Base-by-base conservation (phyloP, 2,113 vertebrate genomes). In the Lophotis ruficrista region DNA sequence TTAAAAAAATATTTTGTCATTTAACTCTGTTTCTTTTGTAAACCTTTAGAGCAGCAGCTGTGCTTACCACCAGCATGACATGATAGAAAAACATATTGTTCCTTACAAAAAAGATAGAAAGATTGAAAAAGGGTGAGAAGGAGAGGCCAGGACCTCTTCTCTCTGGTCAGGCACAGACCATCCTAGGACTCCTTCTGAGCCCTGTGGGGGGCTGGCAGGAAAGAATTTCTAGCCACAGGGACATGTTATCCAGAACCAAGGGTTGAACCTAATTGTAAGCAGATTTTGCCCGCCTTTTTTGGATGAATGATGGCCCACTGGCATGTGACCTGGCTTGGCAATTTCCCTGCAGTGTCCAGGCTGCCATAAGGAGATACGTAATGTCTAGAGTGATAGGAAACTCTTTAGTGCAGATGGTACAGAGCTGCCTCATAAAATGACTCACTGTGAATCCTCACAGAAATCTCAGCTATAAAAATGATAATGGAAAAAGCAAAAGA, bases 231-330 rank as follows among this genome's bases (percentile, higher is more conserved):
- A 98, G 97, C 96, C 96, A 98, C 95, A 93, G 96, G 96, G 97
- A 98, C 97, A 89, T 76, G 89, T 96, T 98, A 97, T 97, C 94
- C 97, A 98, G 98, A 98, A 98, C 84, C 96, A 97, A 96, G 95
- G 87, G 84, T 85, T 98, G 96, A 97, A 97, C 68, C 77, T 99
- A 98, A 99, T 99, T 98, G 96, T 97, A 98, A 99, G 97, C 99
- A 99, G 98, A 99, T 98, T 95, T 97, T 97, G 86, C 95, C 97
- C 71, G 12, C 96, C 96, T 97, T 90, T 97, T 97, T 91, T 50
- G 53, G 85, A 98, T 98, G 98, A 99, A 84, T 98, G 98, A 99
- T 98, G 96, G 97, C 48, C 97, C 95, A 96, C 94, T 98, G 98
- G 98, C 97, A 97, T 96, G 97, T 98, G 98, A 98, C 98, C 98